Evolutionary conservation across 2,113 vertebrate species (phyloP), one percentile per base, ranked within the genome.

Genomic region (Petrocephalus microphthalmus): DNA sequence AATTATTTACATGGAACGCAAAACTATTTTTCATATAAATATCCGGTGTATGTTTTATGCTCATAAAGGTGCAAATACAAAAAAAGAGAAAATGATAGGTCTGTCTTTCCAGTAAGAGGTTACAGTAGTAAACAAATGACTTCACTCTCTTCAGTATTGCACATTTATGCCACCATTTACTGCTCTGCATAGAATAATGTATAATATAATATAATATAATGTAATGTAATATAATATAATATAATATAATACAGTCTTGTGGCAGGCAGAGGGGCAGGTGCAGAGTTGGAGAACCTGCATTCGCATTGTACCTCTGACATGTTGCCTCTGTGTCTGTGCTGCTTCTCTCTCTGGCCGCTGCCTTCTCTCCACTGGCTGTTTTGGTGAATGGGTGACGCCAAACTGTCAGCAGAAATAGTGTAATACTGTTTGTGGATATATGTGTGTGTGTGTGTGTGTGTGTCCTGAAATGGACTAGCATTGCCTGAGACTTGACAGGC

Each of bases 41-140:
- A 78, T 78, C 29, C 6, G 71, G 29, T 78, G 33, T 78, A 20
- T 78, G 2, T 37, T 42, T 78, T 78, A 78, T 78, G 51, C 25
- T 19, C 49, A 85, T 85, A 29, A 78, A 78, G 33, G 33, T 78
- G 33, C 33, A 78, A 78, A 19, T 78, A 78, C 71, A n/a, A 25
- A 78, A 78, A 74, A 42, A 78, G 5, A 29, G 71, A 78, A 78
- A 78, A 78, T 78, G 71, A 19, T 78, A 42, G 71, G 33, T 37
- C 52, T 53, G 49, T 6, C 84, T 85, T 29, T 42, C 89, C 89
- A 87, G 91, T 91, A 89, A 89, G 92, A 90, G 92, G 90, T 91
- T 91, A 91, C 47, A 90, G 71, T 78, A 42, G 29, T 78, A 78
- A 42, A 78, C 71, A 78, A 78, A 78, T 78, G 17, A 78, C 71